These are phyloP conservation scores for Pachycephus smyrnensis DNA, from an alignment of 2,888 invertebrate genomes.

Conservation along the genomic window DNA sequence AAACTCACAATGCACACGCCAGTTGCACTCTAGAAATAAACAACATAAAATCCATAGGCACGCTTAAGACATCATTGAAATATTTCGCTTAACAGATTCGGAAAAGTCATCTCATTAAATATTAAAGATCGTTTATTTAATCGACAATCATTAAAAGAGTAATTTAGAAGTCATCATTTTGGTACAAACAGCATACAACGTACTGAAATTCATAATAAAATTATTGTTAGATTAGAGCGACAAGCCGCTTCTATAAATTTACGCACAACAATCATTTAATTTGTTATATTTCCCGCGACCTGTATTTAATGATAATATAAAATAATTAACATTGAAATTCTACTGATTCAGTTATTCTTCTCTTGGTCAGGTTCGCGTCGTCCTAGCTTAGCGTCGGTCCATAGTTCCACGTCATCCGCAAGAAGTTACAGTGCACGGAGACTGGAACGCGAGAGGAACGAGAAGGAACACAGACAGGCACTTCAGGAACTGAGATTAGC, in stretches of 20 bases:
- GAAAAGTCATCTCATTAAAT: too few species aligned
- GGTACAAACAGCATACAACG: background rate
- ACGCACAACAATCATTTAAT: background rate
- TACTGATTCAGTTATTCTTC: background rate
- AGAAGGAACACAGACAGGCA: slow-evolving; percentile 82
- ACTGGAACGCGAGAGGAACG: slow-evolving; percentile 84
- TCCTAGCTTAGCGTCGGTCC: slow-evolving; percentile 88
- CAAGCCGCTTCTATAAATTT: background rate
- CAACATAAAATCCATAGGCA: background rate
- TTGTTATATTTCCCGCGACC: background rate
- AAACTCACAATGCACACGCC: background rate
- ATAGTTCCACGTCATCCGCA: slow-evolving; percentile 85
- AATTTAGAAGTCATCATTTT: background rate
- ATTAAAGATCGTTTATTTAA: background rate
- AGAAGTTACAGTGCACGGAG: slow-evolving; percentile 85
- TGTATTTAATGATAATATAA: background rate
- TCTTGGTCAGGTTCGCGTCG: slow-evolving; percentile 80
- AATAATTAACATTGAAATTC: background rate
- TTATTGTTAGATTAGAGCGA: background rate
- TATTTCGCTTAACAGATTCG: too few species aligned
- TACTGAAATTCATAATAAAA: background rate
- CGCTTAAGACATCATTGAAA: background rate
- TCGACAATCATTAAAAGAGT: background rate
- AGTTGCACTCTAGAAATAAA: background rate
- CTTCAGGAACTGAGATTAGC: slow-evolving; percentile 80